A percentile compares a stretch with the other conserved stretches of the same genome.
phyloP scores from a whole-genome alignment of 2,888 invertebrate species.

The Callimorpha dominula region DNA sequence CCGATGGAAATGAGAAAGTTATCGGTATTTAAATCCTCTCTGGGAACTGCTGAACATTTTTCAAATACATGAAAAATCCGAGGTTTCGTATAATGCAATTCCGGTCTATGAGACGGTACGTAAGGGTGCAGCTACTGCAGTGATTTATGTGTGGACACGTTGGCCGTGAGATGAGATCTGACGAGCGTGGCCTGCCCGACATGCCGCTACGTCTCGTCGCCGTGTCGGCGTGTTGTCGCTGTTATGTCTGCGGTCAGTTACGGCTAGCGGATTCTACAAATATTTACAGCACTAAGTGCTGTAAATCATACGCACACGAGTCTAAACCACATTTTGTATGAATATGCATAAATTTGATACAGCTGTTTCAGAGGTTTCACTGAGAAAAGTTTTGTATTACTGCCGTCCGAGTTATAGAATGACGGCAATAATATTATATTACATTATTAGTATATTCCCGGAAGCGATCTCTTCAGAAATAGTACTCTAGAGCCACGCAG shows the following conservation, averaged over 20 bases:
- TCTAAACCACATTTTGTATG: slow-evolving; percentile 58
- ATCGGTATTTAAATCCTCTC: slow-evolving; percentile 83
- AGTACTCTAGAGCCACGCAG: neutral
- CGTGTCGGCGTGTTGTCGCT: slow-evolving; percentile 24
- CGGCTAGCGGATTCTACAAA: slow-evolving; percentile 54
- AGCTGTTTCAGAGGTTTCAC: slow-evolving; percentile 21
- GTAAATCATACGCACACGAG: slow-evolving; percentile 61
- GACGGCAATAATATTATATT: slow-evolving; percentile 20
- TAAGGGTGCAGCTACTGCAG: slow-evolving; percentile 54
- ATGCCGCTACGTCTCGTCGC: slow-evolving; percentile 21
- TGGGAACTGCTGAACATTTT: slow-evolving; percentile 76
- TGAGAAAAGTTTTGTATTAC: slow-evolving; percentile 40
- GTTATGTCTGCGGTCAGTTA: slow-evolving; percentile 52
- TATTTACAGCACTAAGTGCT: slow-evolving; percentile 58
- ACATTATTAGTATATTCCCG: slow-evolving; percentile 30
- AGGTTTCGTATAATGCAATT: slow-evolving; percentile 62
- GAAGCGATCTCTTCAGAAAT: slow-evolving; percentile 9
- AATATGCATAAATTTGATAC: slow-evolving; percentile 59
- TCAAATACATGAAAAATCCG: slow-evolving; percentile 85
- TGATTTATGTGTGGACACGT: slow-evolving; percentile 74
- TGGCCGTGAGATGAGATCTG: slow-evolving; percentile 51
- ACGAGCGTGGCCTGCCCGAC: slow-evolving; percentile 33
- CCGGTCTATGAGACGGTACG: slow-evolving; percentile 51
- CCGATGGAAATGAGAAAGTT: slow-evolving; percentile 85
- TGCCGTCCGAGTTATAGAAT: slow-evolving; percentile 9